phyloP scores from a whole-genome alignment of 2,113 vertebrate species.

The Odobenus rosmarus region DNA sequence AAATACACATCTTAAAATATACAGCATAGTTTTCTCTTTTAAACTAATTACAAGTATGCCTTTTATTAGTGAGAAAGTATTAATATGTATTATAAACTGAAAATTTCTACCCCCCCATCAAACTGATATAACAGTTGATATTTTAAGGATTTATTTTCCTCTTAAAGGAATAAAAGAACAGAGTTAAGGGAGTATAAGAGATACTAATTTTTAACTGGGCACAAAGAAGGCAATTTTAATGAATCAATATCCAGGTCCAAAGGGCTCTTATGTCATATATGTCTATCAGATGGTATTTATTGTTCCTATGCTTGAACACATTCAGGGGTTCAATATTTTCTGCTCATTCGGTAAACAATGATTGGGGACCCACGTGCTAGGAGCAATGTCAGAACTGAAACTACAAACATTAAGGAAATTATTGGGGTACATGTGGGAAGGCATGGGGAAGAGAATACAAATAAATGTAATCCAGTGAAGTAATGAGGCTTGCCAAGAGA shows the following conservation, averaged over 20 bases:
- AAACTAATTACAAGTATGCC: neutral
- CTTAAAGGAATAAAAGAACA: neutral
- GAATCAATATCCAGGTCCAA: slow-evolving; percentile 9
- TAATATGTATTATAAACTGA: neutral
- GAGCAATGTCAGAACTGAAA: slow-evolving; percentile 26
- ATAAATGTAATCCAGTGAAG: neutral
- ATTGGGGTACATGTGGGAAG: neutral
- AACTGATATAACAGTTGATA: neutral
- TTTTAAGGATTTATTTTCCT: slow-evolving; percentile 37
- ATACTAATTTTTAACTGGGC: neutral
- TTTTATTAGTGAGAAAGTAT: slow-evolving; percentile 46
- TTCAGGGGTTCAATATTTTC: neutral
- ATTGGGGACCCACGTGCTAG: neutral
- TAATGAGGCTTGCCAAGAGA: neutral
- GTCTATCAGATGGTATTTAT: neutral
- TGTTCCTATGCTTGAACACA: neutral
- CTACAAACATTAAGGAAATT: slow-evolving; percentile 34
- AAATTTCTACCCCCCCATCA: neutral
- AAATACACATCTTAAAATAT: neutral
- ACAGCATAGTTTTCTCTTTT: neutral
- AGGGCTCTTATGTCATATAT: neutral
- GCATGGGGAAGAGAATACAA: neutral
- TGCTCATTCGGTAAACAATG: slow-evolving; percentile 22
- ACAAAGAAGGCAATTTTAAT: slow-evolving; percentile 22
- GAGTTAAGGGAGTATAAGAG: slow-evolving; percentile 4